phyloP scores from a whole-genome alignment of 2,797 vertebrate genomes.

The Anabacerthia variegaticeps region DNA sequence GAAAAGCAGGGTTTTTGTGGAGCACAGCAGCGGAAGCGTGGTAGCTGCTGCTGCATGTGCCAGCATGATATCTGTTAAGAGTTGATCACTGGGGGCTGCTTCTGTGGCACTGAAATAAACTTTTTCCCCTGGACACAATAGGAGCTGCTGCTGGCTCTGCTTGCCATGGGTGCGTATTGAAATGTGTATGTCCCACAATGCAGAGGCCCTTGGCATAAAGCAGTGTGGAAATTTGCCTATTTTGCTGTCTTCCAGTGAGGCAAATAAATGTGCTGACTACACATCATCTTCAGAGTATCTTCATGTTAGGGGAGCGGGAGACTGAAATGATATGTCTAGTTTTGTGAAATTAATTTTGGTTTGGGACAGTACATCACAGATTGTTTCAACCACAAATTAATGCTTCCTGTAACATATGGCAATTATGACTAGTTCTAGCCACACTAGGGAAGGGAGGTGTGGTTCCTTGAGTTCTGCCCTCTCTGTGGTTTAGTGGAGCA shows the following conservation, averaged over 20 bases:
- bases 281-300: background rate
- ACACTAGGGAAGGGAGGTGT: background rate
- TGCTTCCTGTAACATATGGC: background rate
- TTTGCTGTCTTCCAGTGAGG: background rate
- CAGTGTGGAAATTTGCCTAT: background rate
- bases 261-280: background rate
- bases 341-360: background rate
- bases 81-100: background rate
- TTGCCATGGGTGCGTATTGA: background rate
- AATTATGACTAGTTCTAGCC: background rate
- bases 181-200: background rate
- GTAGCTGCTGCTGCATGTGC: background rate
- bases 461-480: background rate
- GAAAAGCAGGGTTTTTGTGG: conserved; percentile 12
- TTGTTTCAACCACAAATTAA: conserved; percentile 1
- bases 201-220: background rate
- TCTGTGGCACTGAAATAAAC: background rate
- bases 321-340: background rate
- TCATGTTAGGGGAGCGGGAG: background rate
- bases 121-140: background rate
- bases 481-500: background rate
- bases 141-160: background rate
- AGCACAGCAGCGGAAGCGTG: background rate
- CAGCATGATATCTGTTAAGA: background rate
- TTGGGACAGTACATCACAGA: background rate